A percentile compares a stretch with the other conserved stretches of the same genome.
These are phyloP conservation scores for Aurelia coerulea DNA, from an alignment of 30 jellyfish, hydroid and myxozoan genomes.

Conservation along the genomic window DNA sequence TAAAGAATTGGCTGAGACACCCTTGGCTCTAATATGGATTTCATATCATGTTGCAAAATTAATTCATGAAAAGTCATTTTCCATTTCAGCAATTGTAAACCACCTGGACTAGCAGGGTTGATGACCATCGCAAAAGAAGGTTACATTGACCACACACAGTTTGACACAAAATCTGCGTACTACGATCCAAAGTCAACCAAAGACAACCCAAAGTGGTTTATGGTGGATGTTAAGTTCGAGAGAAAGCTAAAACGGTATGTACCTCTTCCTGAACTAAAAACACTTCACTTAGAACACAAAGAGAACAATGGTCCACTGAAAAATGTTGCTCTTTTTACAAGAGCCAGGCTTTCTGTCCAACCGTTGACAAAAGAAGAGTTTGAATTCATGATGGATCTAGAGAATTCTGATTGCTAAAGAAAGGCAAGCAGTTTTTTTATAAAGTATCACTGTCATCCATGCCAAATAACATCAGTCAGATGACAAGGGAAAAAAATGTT, in stretches of 20 bases:
- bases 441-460: no score
- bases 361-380: constrained; percentile 88
- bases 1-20: no score
- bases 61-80: no score
- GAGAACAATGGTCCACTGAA: constrained; percentile 74
- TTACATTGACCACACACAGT: constrained; percentile 93
- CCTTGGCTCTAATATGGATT: no score
- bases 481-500: no score
- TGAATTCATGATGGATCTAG: constrained; percentile 68
- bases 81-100: constrained; percentile 83
- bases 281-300: constrained; percentile 74
- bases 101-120: constrained; percentile 95
- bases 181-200: constrained; percentile 86
- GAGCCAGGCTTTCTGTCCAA: constrained; percentile 89
- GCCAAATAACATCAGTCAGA: no score
- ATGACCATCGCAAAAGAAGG: constrained; percentile 86
- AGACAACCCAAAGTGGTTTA: constrained; percentile 89
- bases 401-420: not conserved
- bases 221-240: constrained; percentile 90
- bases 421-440: no score
- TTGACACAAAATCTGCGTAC: constrained; percentile 76
- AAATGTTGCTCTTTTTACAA: constrained; percentile 78
- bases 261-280: constrained; percentile 76
- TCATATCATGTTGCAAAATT: no score
- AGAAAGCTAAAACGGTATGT: constrained; percentile 79